Conservation (phyloP, 2,113 vertebrate genomes). For the Pimephales promelas region DNA sequence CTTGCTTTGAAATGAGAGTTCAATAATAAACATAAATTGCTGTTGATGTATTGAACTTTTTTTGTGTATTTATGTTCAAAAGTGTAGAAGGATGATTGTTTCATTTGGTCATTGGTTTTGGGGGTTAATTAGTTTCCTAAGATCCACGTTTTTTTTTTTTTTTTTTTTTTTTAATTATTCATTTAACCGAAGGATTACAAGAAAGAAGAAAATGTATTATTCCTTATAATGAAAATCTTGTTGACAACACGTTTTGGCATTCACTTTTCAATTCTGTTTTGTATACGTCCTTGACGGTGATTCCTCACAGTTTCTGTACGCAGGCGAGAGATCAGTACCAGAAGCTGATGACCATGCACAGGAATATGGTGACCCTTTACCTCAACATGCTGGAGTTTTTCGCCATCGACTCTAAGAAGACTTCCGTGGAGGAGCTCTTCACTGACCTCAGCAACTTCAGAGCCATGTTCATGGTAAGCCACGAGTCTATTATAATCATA, state of each 20-base stretch:
- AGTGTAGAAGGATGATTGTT: no score
- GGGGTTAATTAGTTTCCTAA: neutral
- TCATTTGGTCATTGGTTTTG: neutral
- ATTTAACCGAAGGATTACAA: neutral
- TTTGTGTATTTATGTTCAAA: neutral
- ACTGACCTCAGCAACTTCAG: conserved; percentile 94
- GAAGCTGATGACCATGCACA: conserved; percentile 84
- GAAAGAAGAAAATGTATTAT: neutral
- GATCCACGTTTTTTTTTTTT: no score
- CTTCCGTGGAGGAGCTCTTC: conserved; percentile 92
- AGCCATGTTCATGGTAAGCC: conserved; percentile 86
- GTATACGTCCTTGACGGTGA: conserved; percentile 77
- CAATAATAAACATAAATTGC: neutral
- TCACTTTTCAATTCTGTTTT: neutral
- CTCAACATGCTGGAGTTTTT: conserved; percentile 87
- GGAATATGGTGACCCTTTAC: conserved; percentile 88
- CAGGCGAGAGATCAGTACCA: conserved; percentile 85
- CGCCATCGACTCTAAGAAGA: conserved; percentile 90
- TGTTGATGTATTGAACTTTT: neutral
- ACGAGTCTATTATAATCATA: neutral
- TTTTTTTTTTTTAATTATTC: no score
- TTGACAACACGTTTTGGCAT: neutral
- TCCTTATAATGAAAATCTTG: neutral
- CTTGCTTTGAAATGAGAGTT: neutral
- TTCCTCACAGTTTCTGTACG: conserved; percentile 83